phyloP scores from a whole-genome alignment of 2,888 invertebrate genomes.

The Beris chalybata region DNA sequence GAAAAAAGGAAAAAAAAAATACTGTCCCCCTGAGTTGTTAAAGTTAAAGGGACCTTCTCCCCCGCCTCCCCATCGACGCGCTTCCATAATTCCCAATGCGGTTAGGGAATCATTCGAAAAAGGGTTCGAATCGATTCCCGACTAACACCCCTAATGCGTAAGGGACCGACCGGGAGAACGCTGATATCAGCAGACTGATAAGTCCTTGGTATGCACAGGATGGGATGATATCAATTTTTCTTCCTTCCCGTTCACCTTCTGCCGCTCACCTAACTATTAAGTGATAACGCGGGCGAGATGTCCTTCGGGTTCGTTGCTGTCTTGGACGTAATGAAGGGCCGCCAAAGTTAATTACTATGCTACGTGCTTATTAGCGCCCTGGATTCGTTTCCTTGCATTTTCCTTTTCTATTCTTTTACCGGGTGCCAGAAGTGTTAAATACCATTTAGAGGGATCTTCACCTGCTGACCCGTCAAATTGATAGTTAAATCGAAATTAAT shows the following conservation, averaged over 20 bases:
- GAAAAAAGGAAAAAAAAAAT: too few species aligned
- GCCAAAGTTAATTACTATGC: slow-evolving; percentile 19
- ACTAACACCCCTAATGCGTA: neutral
- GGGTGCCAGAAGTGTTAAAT: slow-evolving; percentile 6
- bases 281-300: slow-evolving; percentile 14
- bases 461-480: slow-evolving; percentile 22
- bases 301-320: slow-evolving; percentile 7
- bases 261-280: slow-evolving; percentile 12
- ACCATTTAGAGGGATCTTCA: slow-evolving; percentile 7
- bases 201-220: neutral
- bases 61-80: too few species aligned
- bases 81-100: too few species aligned
- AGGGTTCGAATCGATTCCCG: slow-evolving; percentile 14
- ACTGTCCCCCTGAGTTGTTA: too few species aligned
- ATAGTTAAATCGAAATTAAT: slow-evolving; percentile 19
- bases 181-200: neutral
- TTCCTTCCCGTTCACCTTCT: neutral
- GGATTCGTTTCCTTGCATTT: too few species aligned
- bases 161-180: neutral
- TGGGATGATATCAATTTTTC: slow-evolving; percentile 25
- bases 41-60: too few species aligned
- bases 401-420: too few species aligned
- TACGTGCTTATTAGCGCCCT: slow-evolving; percentile 16
- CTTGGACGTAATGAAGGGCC: slow-evolving; percentile 14
- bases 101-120: neutral